Evolutionary conservation across 92 coral and sea anemone genomes (phyloP).

Genomic region (Montipora capitata): DNA sequence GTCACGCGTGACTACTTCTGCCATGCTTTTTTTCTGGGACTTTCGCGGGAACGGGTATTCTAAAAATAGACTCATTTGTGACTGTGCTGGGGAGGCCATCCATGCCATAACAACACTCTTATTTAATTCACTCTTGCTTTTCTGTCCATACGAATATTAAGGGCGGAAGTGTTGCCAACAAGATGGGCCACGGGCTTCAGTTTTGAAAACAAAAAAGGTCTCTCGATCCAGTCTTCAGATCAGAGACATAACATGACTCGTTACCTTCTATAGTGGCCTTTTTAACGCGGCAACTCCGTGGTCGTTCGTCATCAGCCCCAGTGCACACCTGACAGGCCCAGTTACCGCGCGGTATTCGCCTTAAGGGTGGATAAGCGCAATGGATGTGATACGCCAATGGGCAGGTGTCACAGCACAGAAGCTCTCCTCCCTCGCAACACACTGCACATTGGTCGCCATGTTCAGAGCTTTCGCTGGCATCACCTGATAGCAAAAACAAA

Average conservation of each 20-base stretch:
- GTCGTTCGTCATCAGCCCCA: conserved; percentile 94
- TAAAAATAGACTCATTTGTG: too few species aligned
- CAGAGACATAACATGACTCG: not conserved
- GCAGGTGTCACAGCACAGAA: conserved; percentile 97
- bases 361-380: conserved; percentile 96
- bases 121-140: too few species aligned
- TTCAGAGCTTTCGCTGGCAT: conserved; percentile 82
- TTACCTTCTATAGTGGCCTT: conserved; percentile 93
- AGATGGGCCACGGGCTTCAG: too few species aligned
- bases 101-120: too few species aligned
- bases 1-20: too few species aligned
- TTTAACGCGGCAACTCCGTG: conserved; percentile 85
- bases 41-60: too few species aligned
- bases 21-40: too few species aligned
- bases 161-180: too few species aligned
- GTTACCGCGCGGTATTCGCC: conserved; percentile 98
- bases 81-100: too few species aligned
- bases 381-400: conserved; percentile 95
- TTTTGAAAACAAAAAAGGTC: too few species aligned
- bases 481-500: conserved; percentile 15
- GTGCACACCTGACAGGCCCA: conserved; percentile 99
- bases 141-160: too few species aligned
- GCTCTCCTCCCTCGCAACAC: conserved; percentile 94
- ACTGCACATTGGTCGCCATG: conserved; percentile 95
- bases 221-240: too few species aligned